Evolutionary conservation across 37 sponge, comb jelly and placozoan species (phyloP).

Genomic region (Aplysina aerophoba): DNA sequence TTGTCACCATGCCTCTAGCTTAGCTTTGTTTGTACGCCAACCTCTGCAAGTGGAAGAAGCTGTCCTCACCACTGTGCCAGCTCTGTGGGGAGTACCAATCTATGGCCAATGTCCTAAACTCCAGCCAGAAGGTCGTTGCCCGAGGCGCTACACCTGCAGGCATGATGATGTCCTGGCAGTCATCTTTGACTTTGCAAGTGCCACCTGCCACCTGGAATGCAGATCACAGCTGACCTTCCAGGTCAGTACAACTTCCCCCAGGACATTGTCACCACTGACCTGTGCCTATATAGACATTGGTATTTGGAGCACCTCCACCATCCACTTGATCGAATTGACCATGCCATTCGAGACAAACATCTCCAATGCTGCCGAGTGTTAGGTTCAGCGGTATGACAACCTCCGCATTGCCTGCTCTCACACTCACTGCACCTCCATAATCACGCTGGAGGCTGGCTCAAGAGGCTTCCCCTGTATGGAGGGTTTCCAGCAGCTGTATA

Average conservation of each 20-base stretch:
- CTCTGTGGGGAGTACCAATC: slow-evolving; percentile 31
- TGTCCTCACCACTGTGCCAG: not conserved
- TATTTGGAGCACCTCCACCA: not conserved
- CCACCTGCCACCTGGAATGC: not conserved
- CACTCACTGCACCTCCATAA: not conserved
- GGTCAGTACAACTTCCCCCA: slow-evolving; percentile 1
- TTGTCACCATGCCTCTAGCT: no score
- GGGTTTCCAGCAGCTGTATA: not conserved
- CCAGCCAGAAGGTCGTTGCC: no score
- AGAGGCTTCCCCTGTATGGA: not conserved
- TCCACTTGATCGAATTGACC: slow-evolving; percentile 16
- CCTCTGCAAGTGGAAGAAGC: slow-evolving; percentile 28
- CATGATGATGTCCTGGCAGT: no score
- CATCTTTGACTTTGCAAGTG: not conserved
- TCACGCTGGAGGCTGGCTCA: slow-evolving; percentile 22
- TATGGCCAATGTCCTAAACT: slow-evolving; percentile 18
- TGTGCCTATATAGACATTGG: slow-evolving; percentile 22
- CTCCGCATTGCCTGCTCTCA: not conserved
- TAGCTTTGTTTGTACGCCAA: no score
- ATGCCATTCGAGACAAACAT: slow-evolving; percentile 17
- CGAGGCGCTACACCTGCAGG: no score
- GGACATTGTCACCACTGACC: slow-evolving; percentile 6
- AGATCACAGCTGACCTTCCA: slow-evolving; percentile 17
- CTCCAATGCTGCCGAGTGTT: not conserved
- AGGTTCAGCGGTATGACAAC: not conserved